These are phyloP conservation scores for Anastrepha obliqua DNA, from an alignment of 1,140 invertebrate species.

Conservation along the genomic window DNA sequence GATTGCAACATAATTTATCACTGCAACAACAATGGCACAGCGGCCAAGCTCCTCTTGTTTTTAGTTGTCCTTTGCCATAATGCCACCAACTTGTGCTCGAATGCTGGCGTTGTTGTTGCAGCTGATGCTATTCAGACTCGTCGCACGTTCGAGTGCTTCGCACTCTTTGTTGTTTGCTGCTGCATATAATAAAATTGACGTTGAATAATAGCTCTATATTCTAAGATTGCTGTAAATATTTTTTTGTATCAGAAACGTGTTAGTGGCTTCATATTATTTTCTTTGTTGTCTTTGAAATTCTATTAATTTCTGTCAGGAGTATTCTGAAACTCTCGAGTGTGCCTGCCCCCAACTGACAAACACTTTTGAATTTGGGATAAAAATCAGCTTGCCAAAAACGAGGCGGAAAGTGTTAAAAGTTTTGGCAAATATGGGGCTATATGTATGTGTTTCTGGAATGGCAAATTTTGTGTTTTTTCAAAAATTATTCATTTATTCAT, in stretches of 20 bases:
- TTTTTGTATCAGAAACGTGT: constrained; percentile 48
- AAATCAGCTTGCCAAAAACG: background rate
- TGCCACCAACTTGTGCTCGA: background rate
- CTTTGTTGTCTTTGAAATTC: constrained; percentile 34
- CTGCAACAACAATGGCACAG: constrained; percentile 49
- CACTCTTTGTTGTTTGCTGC: constrained; percentile 18
- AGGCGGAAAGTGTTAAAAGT: background rate
- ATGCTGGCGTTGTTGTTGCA: constrained; percentile 3
- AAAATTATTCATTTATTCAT: too few species aligned
- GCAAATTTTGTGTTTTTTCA: too few species aligned
- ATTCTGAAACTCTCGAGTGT: background rate
- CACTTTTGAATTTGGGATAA: background rate
- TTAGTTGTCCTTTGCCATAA: background rate
- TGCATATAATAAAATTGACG: constrained; percentile 47
- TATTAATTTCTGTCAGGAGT: constrained; percentile 44
- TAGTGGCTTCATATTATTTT: constrained; percentile 11
- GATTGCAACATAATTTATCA: constrained; percentile 52
- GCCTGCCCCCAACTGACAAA: background rate
- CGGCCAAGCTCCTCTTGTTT: background rate
- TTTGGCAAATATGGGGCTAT: background rate
- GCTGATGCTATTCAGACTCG: constrained; percentile 37
- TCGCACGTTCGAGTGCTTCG: constrained; percentile 37
- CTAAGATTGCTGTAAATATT: constrained; percentile 48
- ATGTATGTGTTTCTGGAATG: too few species aligned
- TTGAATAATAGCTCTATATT: constrained; percentile 43